These are phyloP conservation scores for Pygoscelis adeliae DNA, from an alignment of 2,113 vertebrate species.

Conservation along the genomic window DNA sequence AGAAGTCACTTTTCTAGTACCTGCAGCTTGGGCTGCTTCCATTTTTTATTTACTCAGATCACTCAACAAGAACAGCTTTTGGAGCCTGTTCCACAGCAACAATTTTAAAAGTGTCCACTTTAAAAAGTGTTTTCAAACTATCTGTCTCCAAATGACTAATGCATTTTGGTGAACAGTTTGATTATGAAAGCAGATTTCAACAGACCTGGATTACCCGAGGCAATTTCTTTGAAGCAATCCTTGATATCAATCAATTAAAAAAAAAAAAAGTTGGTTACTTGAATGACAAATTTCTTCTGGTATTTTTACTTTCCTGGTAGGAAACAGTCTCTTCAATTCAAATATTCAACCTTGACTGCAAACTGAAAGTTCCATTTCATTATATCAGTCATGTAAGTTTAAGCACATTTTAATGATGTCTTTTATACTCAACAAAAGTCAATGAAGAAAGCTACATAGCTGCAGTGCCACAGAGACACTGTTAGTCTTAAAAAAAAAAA, in stretches of 20 bases:
- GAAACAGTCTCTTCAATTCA: neutral
- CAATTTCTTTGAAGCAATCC: neutral
- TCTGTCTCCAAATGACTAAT: rapidly evolving
- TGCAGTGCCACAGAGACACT: neutral
- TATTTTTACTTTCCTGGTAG: neutral
- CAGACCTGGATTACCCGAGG: neutral
- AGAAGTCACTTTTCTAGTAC: neutral
- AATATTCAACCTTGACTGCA: no score
- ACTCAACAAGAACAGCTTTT: no score
- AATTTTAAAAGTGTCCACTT: no score
- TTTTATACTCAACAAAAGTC: neutral
- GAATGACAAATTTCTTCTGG: rapidly evolving
- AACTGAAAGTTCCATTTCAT: neutral
- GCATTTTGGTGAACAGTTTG: rapidly evolving
- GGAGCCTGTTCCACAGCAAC: neutral
- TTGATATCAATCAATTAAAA: neutral
- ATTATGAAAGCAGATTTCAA: neutral
- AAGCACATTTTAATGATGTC: neutral
- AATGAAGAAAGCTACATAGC: neutral
- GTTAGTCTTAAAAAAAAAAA: neutral
- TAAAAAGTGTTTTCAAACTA: neutral
- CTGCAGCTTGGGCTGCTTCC: no score
- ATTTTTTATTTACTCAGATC: no score
- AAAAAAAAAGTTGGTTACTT: neutral
- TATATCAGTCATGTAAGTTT: neutral